Conservation (phyloP, 2,113 vertebrate genomes). For the Chloropsis hardwickii region DNA sequence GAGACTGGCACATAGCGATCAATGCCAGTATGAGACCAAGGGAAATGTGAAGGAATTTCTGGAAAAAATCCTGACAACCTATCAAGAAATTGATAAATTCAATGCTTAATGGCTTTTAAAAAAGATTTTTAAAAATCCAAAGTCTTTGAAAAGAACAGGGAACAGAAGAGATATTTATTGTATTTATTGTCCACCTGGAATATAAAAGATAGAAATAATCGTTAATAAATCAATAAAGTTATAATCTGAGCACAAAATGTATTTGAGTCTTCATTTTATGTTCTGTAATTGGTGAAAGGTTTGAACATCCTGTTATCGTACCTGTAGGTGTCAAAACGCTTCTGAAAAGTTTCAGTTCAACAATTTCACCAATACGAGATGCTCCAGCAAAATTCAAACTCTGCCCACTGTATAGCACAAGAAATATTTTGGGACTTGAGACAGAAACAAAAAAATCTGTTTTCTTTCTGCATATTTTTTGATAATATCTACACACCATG, state of each 20-base stretch:
- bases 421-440: background rate
- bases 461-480: background rate
- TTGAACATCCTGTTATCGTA: background rate
- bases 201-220: background rate
- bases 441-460: background rate
- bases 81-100: background rate
- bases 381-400: background rate
- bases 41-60: slow-evolving; percentile 14
- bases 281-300: background rate
- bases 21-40: background rate
- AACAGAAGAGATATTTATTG: slow-evolving; percentile 48
- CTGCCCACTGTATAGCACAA: background rate
- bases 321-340: background rate
- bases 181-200: slow-evolving; percentile 39
- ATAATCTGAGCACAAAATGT: background rate
- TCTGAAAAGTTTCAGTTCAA: background rate
- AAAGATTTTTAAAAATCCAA: background rate
- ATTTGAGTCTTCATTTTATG: background rate
- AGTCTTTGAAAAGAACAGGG: background rate
- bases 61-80: background rate
- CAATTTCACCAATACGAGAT: background rate
- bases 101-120: background rate
- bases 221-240: slow-evolving; percentile 14
- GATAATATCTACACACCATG: background rate
- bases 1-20: background rate